These are phyloP conservation scores for Acrocephalus scirpaceus DNA, from an alignment of 2,797 vertebrate genomes.

Conservation along the genomic window DNA sequence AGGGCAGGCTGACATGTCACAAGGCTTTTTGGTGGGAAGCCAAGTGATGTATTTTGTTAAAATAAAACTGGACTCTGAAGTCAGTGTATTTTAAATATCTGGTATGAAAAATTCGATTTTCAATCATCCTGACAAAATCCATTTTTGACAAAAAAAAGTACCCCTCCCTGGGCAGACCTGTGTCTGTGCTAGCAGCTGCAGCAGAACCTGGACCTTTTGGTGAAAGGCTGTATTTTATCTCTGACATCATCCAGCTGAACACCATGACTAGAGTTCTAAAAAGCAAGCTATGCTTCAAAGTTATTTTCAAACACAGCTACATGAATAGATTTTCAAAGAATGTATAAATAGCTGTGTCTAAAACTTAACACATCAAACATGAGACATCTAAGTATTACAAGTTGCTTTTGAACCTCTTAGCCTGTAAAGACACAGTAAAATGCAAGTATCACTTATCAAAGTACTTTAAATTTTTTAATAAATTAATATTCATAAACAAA, in stretches of 20 bases:
- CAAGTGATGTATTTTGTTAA: neutral
- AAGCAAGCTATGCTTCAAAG: neutral
- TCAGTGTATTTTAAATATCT: neutral
- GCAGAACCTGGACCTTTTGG: neutral
- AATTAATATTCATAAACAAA: neutral
- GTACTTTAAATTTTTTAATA: neutral
- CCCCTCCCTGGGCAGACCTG: neutral
- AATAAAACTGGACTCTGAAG: neutral
- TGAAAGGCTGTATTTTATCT: neutral
- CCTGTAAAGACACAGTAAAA: neutral
- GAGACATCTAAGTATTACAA: neutral
- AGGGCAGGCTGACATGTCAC: neutral
- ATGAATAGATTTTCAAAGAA: constrained; percentile 11
- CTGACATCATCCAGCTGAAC: neutral
- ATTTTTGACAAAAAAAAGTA: neutral
- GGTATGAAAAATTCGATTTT: neutral
- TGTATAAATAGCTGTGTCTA: neutral
- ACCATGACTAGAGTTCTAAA: neutral
- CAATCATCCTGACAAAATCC: neutral
- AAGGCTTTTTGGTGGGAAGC: neutral
- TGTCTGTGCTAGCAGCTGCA: neutral
- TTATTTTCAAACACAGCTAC: neutral
- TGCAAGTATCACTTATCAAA: neutral
- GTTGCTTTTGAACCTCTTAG: neutral
- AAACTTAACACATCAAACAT: neutral